Evolutionary conservation across 2,113 vertebrate species (phyloP), one percentile per base, ranked within the genome.

Genomic region (Haplochromis vanheusdeni): DNA sequence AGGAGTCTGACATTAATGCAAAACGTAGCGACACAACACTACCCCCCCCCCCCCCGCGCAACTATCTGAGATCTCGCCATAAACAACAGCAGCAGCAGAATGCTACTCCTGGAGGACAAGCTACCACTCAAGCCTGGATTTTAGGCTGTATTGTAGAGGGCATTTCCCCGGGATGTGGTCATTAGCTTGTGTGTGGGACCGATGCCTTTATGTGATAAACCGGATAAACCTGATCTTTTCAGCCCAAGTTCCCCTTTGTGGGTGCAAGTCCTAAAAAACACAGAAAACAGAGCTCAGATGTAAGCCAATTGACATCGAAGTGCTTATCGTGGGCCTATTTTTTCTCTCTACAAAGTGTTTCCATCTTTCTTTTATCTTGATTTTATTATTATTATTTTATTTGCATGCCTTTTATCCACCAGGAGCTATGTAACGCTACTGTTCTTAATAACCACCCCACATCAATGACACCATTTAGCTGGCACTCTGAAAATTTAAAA

Each of bases 401-500:
- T 19, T 82, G 35, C 26, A 47, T 51, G 62, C 77, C 21, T 77
- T 90, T 87, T 83, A 86, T 37, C 60, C 85, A 51, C 49, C 82
- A 79, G 45, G 7, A 80, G 70, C 82, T 68, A 3, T 26, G 79
- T 75, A 93, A 94, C 82, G 83, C 79, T 40, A 54, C 58, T 8
- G 56, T 75, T 9, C 79, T 86, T 81, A 42, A 81, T 85, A 23
- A 28, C 77, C 87, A 87, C 70, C 85, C 83, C 85, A 79, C 73
- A 88, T 54, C 75, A 82, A 73, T 80, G 88, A 89, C 90, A 91
- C 89, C 73, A 86, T 90, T 81, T 86, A 92, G 86, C 17, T n/a
- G 79, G 17, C 88, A 68, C 85, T 77, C 47, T 42, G 73, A 81
- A 33, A 89, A 93, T 93, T 26, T 84, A 87, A 86, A 65, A 73